These are phyloP conservation scores for Hirundo rustica DNA, from an alignment of 2,797 vertebrate species.

Conservation along the genomic window DNA sequence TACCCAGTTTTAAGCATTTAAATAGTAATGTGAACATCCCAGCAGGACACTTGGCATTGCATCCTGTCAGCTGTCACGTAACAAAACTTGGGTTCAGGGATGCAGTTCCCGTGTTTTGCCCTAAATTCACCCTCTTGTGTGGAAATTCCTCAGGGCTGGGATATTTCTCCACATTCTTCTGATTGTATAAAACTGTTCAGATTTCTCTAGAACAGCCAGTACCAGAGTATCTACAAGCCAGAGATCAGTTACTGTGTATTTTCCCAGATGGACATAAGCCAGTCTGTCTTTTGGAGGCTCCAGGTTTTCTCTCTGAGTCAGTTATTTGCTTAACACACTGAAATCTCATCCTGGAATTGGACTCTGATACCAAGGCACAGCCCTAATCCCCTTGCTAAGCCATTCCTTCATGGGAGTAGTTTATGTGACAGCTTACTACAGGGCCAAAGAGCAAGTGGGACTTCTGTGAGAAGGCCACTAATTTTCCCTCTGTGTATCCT, in stretches of 20 bases:
- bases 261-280: not conserved
- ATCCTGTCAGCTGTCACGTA: not conserved
- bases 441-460: not conserved
- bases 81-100: not conserved
- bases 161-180: not conserved
- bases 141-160: not conserved
- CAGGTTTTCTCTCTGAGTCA: not conserved
- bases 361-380: not conserved
- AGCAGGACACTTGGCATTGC: not conserved
- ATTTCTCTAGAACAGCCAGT: not conserved
- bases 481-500: not conserved
- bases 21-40: not conserved
- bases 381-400: constrained; percentile 16
- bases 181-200: not conserved
- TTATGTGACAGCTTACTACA: not conserved
- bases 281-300: not conserved
- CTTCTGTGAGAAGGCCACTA: not conserved
- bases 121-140: not conserved
- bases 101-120: not conserved
- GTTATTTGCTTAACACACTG: not conserved
- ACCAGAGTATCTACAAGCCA: not conserved
- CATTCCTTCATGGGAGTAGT: not conserved
- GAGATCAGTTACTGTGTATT: not conserved
- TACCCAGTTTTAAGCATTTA: not conserved
- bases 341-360: not conserved